A percentile compares a stretch with the other conserved stretches of the same genome.
Evolutionary conservation across 2,888 invertebrate genomes (phyloP).

Genomic region (Parnassius orleans): DNA sequence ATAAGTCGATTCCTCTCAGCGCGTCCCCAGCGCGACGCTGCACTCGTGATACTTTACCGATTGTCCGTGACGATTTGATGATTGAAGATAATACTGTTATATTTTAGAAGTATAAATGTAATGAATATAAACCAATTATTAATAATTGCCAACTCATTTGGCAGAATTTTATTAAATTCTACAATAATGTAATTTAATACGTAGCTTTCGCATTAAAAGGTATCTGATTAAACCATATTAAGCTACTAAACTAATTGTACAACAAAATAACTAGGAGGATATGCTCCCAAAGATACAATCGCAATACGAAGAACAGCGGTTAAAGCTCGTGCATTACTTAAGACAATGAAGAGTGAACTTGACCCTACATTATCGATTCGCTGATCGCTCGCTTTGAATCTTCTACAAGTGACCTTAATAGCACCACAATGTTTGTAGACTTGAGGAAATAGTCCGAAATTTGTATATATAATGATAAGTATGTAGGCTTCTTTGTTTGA

Average conservation of each 20-base stretch:
- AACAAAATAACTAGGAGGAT: conserved; percentile 20
- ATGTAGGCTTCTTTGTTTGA: too few relatives aligned
- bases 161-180: too few relatives aligned
- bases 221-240: conserved; percentile 10
- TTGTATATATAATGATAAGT: neutral
- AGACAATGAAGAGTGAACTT: conserved; percentile 49
- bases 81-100: too few relatives aligned
- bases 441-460: neutral
- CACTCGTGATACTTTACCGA: too few relatives aligned
- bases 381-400: conserved; percentile 45
- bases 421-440: conserved; percentile 18
- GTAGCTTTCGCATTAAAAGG: neutral
- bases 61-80: too few relatives aligned
- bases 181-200: too few relatives aligned
- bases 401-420: conserved; percentile 34
- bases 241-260: conserved; percentile 13
- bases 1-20: too few relatives aligned
- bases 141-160: too few relatives aligned
- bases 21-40: too few relatives aligned
- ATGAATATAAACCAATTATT: too few relatives aligned
- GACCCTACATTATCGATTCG: conserved; percentile 43
- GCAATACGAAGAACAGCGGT: conserved; percentile 43
- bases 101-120: too few relatives aligned
- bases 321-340: conserved; percentile 29
- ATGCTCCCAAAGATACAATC: conserved; percentile 23